Evolutionary conservation across 2,797 vertebrate species (phyloP).

Genomic region (Denticeps clupeoides): DNA sequence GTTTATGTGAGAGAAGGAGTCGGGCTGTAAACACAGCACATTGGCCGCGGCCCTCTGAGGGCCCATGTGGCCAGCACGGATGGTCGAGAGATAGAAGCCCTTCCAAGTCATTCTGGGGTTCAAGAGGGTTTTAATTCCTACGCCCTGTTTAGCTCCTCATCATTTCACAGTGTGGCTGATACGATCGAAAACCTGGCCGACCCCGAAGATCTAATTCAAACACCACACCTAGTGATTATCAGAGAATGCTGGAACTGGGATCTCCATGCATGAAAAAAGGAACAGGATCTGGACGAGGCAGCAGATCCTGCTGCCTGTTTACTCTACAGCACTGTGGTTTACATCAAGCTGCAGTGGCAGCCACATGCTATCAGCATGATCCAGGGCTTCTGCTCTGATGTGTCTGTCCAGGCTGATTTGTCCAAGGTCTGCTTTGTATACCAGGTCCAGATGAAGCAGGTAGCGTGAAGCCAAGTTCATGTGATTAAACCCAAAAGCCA

Average conservation of each 20-base stretch:
- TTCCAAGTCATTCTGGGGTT: no score
- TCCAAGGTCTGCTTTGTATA: conserved; percentile 24
- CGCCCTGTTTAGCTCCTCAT: no score
- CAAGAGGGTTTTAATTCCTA: no score
- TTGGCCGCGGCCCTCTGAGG: conserved; percentile 18
- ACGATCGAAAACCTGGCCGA: no score
- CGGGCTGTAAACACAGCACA: conserved; percentile 40
- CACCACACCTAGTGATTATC: no score
- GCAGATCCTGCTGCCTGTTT: neutral
- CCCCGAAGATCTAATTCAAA: no score
- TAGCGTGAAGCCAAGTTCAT: conserved; percentile 34
- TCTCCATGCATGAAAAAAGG: no score
- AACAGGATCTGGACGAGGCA: no score
- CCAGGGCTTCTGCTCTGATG: conserved; percentile 26
- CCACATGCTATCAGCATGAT: conserved; percentile 3
- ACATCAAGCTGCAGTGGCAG: neutral
- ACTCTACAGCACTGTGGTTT: neutral
- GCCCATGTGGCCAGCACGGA: conserved; percentile 35
- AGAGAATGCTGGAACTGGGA: no score
- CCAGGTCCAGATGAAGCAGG: conserved; percentile 20
- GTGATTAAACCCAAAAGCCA: no score
- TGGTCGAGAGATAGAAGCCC: conserved; percentile 34
- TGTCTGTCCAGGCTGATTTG: conserved; percentile 24
- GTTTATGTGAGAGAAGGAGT: conserved; percentile 46
- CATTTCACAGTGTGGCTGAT: no score